Evolutionary conservation across 1,140 invertebrate species (phyloP).

Genomic region (Drosophila hydei): DNA sequence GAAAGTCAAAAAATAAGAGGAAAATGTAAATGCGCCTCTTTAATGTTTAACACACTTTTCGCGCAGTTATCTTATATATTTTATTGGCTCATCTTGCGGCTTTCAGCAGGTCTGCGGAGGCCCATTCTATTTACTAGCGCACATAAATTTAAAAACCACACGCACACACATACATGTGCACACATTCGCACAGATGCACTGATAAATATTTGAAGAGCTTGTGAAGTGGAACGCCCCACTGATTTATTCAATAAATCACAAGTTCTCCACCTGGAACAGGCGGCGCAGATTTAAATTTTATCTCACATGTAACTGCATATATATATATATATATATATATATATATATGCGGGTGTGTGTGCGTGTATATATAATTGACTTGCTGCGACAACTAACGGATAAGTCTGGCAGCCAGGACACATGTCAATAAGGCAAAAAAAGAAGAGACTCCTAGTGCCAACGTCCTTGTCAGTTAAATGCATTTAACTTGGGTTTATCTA

Average conservation of each 20-base stretch:
- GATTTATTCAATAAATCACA: slow-evolving; percentile 82
- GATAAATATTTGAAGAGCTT: slow-evolving; percentile 73
- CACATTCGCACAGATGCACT: slow-evolving; percentile 29
- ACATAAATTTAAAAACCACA: slow-evolving; percentile 73
- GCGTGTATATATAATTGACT: slow-evolving; percentile 27
- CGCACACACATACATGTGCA: slow-evolving; percentile 22
- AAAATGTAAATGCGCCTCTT: slow-evolving; percentile 28
- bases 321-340: background rate
- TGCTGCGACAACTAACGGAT: slow-evolving; percentile 9
- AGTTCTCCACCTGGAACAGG: slow-evolving; percentile 40
- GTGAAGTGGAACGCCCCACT: slow-evolving; percentile 49
- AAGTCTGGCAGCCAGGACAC: slow-evolving; percentile 47
- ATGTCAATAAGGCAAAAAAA: slow-evolving; percentile 56
- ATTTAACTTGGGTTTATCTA: slow-evolving; percentile 53
- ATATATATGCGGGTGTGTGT: background rate
- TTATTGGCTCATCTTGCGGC: slow-evolving; percentile 74
- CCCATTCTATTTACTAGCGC: slow-evolving; percentile 68
- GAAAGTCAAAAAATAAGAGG: background rate
- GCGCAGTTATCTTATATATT: slow-evolving; percentile 40
- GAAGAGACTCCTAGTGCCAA: slow-evolving; percentile 10
- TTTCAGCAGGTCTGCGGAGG: slow-evolving; percentile 57
- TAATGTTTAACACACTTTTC: slow-evolving; percentile 64
- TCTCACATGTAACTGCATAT: slow-evolving; percentile 29
- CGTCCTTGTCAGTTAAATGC: slow-evolving; percentile 63
- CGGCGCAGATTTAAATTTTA: slow-evolving; percentile 69